Evolutionary conservation across 2,113 vertebrate species (phyloP), one percentile per base, ranked within the genome.

Genomic region (Trochalopteron elliotii): DNA sequence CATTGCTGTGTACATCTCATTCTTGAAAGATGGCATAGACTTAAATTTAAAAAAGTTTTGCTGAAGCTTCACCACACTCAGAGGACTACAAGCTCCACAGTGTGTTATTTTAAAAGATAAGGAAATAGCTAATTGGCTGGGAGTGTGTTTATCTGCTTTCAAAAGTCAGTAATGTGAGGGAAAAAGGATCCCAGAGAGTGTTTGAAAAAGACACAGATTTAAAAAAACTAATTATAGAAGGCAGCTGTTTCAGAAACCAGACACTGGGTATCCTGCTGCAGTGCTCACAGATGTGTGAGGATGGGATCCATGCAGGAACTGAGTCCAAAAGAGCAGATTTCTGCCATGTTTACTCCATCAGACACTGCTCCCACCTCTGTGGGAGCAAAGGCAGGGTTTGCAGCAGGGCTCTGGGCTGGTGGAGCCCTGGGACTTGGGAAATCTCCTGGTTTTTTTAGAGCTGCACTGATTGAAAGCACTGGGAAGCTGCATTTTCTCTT

Each of bases 91-190:
- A 95, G 19, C 59, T 78, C 50, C 44, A 53, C 30, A 39, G 28
- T 13, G 24, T n/a, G 33, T 91, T 94, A 31, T 90, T 93, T 87
- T 69, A 86, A 77, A 97, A 86, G 87, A 87, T 52, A 83, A 92
- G 68, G 68, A 85, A 86, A 65, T n/a, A 91, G 85, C 1, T 1
- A 79, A 42, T 50, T 90, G 84, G 42, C 69, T 90, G 25, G 22
- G 77, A 94, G 10, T 19, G 37, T 84, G 77, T 77, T 89, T 89
- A 68, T 82, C 78, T 91, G n/a, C 50, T 76, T 84, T 79, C 55
- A 85, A 57, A 92, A 70, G 23, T 71, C 49, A 71, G 56, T 30
- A 35, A 25, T 15, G 28, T 30, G 40, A 68, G 40, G 40, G 18
- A 3, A 60, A 65, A 87, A 53, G 9, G 55, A 70, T 24, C 42